A percentile compares a stretch with the other conserved stretches of the same genome.
phyloP scores from a whole-genome alignment of 2,888 invertebrate genomes.

The Galerucella pusilla region DNA sequence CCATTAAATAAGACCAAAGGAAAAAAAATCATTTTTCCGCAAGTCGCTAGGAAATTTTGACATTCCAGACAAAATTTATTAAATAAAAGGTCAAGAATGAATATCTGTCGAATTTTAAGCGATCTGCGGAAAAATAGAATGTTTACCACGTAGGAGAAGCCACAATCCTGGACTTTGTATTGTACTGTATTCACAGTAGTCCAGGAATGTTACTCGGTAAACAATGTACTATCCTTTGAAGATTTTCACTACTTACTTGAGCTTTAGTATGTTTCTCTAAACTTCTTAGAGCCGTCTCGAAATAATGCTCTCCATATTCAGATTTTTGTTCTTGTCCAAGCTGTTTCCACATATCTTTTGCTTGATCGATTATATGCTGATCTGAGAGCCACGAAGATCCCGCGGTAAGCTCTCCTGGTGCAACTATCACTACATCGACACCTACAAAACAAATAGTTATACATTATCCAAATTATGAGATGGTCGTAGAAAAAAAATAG shows the following conservation, averaged over 20 bases:
- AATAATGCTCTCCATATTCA: constrained; percentile 85
- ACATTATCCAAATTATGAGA: too few species aligned
- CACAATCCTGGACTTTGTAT: too few species aligned
- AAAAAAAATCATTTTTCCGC: constrained; percentile 8
- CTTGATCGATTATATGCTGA: constrained; percentile 67
- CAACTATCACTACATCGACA: constrained; percentile 85
- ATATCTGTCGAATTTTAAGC: too few species aligned
- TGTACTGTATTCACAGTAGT: background rate
- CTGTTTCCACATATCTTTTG: constrained; percentile 85
- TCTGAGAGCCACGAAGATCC: constrained; percentile 83
- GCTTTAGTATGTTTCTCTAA: constrained; percentile 83
- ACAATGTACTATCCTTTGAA: too few species aligned
- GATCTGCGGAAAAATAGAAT: too few species aligned
- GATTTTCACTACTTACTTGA: constrained; percentile 66
- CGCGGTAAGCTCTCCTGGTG: constrained; percentile 86
- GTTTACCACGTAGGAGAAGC: background rate
- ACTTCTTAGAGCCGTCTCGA: constrained; percentile 82
- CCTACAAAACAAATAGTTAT: constrained; percentile 55
- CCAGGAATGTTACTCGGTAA: background rate
- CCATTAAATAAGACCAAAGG: constrained; percentile 25
- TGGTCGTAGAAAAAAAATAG: too few species aligned
- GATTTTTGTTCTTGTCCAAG: constrained; percentile 80
- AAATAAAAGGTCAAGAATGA: too few species aligned
- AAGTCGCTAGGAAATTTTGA: background rate
- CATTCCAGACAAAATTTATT: too few species aligned